phyloP scores from a whole-genome alignment of 2,113 vertebrate genomes.

The Sialia sialis region DNA sequence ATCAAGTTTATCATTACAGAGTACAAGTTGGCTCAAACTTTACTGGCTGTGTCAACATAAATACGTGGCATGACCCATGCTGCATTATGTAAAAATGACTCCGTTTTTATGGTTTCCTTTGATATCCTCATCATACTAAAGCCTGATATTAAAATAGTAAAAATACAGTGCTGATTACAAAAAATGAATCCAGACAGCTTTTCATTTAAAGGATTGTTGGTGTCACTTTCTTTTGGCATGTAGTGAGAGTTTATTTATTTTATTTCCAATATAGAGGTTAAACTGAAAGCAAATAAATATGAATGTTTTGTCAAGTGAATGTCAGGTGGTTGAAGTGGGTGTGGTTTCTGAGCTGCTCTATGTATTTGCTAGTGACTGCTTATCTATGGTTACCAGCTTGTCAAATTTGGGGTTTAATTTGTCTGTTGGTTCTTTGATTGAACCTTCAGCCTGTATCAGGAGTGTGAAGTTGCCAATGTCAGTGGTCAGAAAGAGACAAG shows the following conservation, averaged over 20 bases:
- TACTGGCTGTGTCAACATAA: background rate
- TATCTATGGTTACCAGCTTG: background rate
- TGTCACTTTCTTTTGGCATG: background rate
- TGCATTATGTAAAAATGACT: background rate
- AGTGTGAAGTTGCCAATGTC: background rate
- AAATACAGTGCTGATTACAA: background rate
- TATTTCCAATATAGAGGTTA: background rate
- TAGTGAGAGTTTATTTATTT: background rate
- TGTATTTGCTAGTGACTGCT: background rate
- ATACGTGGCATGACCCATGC: background rate
- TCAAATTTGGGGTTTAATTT: background rate
- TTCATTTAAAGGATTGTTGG: background rate
- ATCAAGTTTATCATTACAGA: background rate
- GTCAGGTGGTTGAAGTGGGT: background rate
- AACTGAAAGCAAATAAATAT: background rate
- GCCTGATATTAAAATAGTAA: background rate
- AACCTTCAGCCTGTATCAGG: background rate
- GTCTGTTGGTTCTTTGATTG: background rate
- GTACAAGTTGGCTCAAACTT: background rate
- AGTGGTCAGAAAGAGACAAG: background rate
- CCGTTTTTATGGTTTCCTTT: background rate
- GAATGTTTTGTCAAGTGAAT: background rate
- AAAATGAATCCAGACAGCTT: background rate
- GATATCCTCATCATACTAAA: background rate
- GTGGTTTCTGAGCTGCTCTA: background rate